phyloP scores from a whole-genome alignment of 2,888 invertebrate species.

The Aphodius sticticus region DNA sequence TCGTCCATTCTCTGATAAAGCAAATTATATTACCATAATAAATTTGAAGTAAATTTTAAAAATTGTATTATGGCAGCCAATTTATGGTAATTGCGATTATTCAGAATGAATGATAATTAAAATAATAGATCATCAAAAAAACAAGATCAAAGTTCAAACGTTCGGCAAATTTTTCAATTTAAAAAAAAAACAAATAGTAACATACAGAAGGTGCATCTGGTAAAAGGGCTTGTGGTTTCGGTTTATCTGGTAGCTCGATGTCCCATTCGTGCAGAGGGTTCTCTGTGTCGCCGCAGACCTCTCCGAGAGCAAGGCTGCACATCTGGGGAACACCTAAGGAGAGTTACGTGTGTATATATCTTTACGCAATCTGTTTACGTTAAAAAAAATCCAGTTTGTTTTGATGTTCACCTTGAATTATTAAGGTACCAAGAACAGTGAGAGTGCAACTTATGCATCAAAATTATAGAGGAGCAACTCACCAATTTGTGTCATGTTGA shows the following conservation, averaged over 20 bases:
- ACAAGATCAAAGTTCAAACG: neutral
- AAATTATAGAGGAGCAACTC: constrained; percentile 30
- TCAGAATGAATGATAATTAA: too few species aligned
- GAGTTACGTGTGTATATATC: neutral
- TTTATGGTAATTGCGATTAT: too few species aligned
- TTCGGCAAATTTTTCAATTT: neutral
- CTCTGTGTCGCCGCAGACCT: constrained; percentile 85
- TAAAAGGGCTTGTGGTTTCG: constrained; percentile 72
- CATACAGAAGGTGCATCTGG: constrained; percentile 48
- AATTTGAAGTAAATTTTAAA: too few species aligned
- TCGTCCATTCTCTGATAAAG: too few species aligned
- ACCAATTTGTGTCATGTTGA: constrained; percentile 49
- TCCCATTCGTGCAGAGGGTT: constrained; percentile 90
- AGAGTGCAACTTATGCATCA: neutral
- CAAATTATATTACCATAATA: too few species aligned
- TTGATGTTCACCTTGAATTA: neutral
- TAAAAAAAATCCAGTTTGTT: neutral
- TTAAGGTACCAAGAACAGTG: neutral
- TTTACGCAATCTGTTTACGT: constrained; percentile 4
- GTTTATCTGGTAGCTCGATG: constrained; percentile 82
- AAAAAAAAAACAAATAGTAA: neutral
- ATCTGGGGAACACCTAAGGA: constrained; percentile 80
- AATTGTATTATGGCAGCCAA: too few species aligned
- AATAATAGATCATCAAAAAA: too few species aligned
- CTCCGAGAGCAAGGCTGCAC: constrained; percentile 89